Conservation (phyloP, 1,140 invertebrate species). For the Marisa cornuarietis region DNA sequence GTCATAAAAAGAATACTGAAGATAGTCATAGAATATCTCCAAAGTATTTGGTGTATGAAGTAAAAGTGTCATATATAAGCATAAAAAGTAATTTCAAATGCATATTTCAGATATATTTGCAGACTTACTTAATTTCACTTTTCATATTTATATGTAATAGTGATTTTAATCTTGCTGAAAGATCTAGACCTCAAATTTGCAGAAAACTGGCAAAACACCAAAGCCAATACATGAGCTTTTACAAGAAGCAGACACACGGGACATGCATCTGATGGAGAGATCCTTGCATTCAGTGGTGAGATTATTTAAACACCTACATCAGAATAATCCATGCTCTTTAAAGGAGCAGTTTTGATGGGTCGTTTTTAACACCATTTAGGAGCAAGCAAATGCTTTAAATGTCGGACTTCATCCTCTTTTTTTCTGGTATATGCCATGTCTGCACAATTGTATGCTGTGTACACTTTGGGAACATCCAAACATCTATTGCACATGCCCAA, state of each 20-base stretch:
- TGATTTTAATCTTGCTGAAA: background rate
- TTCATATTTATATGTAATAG: no score
- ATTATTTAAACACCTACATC: background rate
- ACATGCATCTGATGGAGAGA: background rate
- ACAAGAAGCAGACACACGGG: background rate
- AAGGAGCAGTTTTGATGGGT: background rate
- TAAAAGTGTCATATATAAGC: background rate
- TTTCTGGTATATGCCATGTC: background rate
- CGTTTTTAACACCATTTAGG: background rate
- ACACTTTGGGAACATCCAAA: no score
- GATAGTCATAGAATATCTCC: background rate
- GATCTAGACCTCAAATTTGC: background rate
- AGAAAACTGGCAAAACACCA: conserved; percentile 17
- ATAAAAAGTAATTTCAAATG: background rate
- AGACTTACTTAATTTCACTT: no score
- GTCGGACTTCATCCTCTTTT: background rate
- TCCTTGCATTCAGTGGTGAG: background rate
- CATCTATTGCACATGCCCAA: no score
- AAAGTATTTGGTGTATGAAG: background rate
- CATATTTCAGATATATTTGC: background rate
- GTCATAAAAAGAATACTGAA: background rate
- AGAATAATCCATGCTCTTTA: background rate
- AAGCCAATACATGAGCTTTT: conserved; percentile 15
- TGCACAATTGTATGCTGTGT: background rate
- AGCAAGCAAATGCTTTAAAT: background rate